Base-by-base conservation (phyloP, 2,888 invertebrate genomes). In the Parnassius glacialis region DNA sequence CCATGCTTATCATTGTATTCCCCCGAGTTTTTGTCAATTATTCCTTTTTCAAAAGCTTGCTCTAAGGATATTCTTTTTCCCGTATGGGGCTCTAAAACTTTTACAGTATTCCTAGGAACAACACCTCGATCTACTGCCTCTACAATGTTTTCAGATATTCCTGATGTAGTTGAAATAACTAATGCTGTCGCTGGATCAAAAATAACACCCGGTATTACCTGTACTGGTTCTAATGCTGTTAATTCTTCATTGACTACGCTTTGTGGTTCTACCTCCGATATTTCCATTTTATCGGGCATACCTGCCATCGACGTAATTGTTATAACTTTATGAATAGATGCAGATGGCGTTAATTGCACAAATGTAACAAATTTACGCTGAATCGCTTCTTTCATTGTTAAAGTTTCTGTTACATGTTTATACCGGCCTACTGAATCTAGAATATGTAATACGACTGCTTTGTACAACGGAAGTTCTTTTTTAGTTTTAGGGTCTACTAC, bases 361-460 rank as follows among this genome's bases (percentile, higher is more conserved):
- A 96, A 90, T 58, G 95, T 84, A 11, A 97, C 92, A 56, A 93
- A 92, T 50, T 92, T 92, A 63, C 92, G 92, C 51, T 92, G 92
- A 62, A 97, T 95, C 1, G 97, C 96, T 70, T 95, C 94, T 74
- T 93, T 93, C 94, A 97, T 94, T 1, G 94, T 93, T 44, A 96
- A 87, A 64, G 88, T 87, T 66, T 92, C 92, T 34, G 86, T 89
- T 10, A 73, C 67, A 69, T 80, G 73, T 65, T 93, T 92, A 62
- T 97, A 98, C 76, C 95, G 95, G 1, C 97, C 97, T 9, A 94
- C 95, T 20, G 93, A 91, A 78, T 97, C 95, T 60, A 98, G 82
- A 59, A 98, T 93, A 68, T 94, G 94, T 73, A 95, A 95, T 69
- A 97, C 95, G 67, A 98, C 87, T 61, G 97, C 96, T 73, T 94